These are phyloP conservation scores for Geophilus truncorum DNA, from an alignment of 2,888 invertebrate genomes.

Conservation along the genomic window DNA sequence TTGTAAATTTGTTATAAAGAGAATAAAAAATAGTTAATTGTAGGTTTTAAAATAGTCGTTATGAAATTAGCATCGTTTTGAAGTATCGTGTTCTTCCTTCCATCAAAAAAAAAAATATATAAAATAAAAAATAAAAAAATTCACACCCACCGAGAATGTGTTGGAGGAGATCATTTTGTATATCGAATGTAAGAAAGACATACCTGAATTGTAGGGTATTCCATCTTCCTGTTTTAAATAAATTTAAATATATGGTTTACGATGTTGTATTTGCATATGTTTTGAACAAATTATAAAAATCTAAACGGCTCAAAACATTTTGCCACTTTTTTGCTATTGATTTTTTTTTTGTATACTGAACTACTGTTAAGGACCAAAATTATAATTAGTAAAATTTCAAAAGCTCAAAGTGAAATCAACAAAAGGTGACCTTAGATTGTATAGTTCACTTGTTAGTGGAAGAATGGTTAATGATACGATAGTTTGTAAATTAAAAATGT, in stretches of 20 bases:
- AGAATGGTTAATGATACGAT: neutral
- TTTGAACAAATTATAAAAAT: neutral
- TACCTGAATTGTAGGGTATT: neutral
- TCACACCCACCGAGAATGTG: neutral
- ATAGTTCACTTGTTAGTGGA: neutral
- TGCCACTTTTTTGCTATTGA: no score
- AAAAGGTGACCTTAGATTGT: no score
- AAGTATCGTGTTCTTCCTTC: neutral
- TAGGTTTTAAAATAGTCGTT: neutral
- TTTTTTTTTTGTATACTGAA: no score
- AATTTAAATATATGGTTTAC: neutral
- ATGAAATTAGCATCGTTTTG: neutral
- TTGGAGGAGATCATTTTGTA: neutral
- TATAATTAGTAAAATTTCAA: no score
- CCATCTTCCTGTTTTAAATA: neutral
- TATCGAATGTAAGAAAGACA: neutral
- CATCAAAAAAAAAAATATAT: neutral
- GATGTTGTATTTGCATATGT: neutral
- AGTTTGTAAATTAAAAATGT: neutral
- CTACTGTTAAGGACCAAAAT: no score
- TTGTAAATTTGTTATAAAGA: no score
- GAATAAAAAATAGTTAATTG: neutral
- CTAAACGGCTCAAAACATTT: neutral
- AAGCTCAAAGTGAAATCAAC: no score
- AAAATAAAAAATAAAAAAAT: neutral